Evolutionary conservation across 1,140 invertebrate species (phyloP), one percentile per base, ranked within the genome.

Genomic region (Drosophila bifasciata): DNA sequence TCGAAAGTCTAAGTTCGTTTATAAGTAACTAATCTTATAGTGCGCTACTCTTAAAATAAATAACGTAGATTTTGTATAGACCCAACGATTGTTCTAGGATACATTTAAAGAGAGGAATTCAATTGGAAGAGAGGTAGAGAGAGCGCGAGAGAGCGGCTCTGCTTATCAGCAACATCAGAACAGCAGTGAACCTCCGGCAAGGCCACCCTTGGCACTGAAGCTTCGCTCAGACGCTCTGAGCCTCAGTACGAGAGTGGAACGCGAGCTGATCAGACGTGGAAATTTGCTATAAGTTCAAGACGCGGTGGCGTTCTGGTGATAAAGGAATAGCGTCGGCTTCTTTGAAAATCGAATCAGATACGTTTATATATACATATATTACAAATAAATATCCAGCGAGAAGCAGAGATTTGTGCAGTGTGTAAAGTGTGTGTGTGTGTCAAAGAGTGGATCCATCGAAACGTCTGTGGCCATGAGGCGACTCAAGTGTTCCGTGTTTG

Each of bases 401-500:
- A 52, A 7, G 11, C 5, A 25, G n/a, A 28, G 17, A 28, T 48
- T 28, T 49, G 17, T 17, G 23, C 13, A 5, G 16, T 66, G 60
- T 64, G 55, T 40, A 41, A 56, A 58, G 8, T 46, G 28, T 21
- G 52, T 66, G n/a, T n/a, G n/a, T n/a, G n/a, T n/a, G n/a, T n/a
- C n/a, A 52, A 52, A 28, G 52, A 60, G 66, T 68, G 56, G 61
- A 50, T 39, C 49, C 48, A 71, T 49, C 53, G n/a, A n/a, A n/a
- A 64, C 69, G 57, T 25, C 23, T 19, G 56, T 57, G 68, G 76
- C 63, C 62, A 91, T 91, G 89, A 72, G 67, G 79, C 84, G 78
- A 60, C 66, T 89, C 48, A 91, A 88, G 69, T 91, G 89, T 66
- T 80, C 81, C 52, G 83, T 88, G 72, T 77, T 90, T 70, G 58